Conservation (phyloP, 1,140 invertebrate genomes). For the Papilio aristodemus region DNA sequence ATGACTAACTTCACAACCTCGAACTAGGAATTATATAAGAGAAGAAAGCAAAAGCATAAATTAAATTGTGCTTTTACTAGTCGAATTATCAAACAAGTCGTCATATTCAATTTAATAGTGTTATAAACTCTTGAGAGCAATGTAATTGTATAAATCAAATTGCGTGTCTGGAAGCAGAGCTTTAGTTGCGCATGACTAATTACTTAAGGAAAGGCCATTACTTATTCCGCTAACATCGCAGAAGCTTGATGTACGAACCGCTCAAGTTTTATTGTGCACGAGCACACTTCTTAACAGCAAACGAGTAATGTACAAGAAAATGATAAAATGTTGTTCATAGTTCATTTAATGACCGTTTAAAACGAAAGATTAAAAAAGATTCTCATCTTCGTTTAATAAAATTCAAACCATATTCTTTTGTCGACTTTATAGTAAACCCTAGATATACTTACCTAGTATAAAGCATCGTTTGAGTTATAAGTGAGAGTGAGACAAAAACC, state of each 20-base stretch:
- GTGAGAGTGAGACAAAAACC: too few species aligned
- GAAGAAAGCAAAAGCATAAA: too few species aligned
- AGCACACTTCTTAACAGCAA: background rate
- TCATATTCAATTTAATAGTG: background rate
- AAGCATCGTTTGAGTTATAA: too few species aligned
- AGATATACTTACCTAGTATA: too few species aligned
- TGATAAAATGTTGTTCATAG: background rate
- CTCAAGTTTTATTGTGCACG: conserved; percentile 2
- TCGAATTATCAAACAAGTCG: background rate
- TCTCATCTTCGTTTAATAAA: too few species aligned
- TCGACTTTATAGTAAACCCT: too few species aligned
- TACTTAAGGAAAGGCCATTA: conserved; percentile 11
- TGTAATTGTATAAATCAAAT: background rate
- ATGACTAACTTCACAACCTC: too few species aligned
- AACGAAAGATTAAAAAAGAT: background rate
- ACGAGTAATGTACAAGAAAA: background rate
- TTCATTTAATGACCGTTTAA: background rate
- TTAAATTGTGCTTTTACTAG: background rate
- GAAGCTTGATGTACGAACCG: background rate
- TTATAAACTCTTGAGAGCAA: background rate
- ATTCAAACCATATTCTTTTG: too few species aligned
- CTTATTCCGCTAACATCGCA: conserved; percentile 6
- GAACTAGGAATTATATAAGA: too few species aligned
- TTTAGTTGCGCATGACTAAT: conserved; percentile 17
- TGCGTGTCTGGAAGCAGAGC: conserved; percentile 6